Percentiles rank a stretch among this genome's conserved stretches.
These are phyloP conservation scores for Xiphydria camelus DNA, from an alignment of 2,888 invertebrate genomes.

Conservation along the genomic window DNA sequence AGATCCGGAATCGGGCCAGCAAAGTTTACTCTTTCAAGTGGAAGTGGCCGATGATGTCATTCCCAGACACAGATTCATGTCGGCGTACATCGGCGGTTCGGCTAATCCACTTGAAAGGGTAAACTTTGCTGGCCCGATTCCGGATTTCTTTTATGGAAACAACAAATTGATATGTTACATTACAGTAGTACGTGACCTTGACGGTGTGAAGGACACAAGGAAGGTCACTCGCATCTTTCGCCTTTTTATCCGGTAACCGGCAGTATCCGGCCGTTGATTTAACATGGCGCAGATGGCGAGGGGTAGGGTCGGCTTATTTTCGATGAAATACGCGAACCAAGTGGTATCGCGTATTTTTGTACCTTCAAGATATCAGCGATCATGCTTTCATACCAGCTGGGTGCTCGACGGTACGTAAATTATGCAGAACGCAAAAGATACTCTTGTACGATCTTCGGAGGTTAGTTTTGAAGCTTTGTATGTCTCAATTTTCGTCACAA, in stretches of 20 bases:
- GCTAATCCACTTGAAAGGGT: slow-evolving; percentile 95
- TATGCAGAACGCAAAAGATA: slow-evolving; percentile 8
- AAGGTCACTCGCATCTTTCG: slow-evolving; percentile 21
- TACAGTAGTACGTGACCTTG: slow-evolving; percentile 24
- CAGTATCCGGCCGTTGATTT: slow-evolving; percentile 6
- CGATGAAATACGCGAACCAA: slow-evolving; percentile 35
- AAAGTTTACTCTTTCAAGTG: slow-evolving; percentile 95
- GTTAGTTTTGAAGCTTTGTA: slow-evolving; percentile 38
- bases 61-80: slow-evolving; percentile 98
- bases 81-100: slow-evolving; percentile 94
- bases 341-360: slow-evolving; percentile 34
- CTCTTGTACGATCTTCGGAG: neutral
- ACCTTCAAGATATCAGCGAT: slow-evolving; percentile 43
- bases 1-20: slow-evolving; percentile 93
- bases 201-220: slow-evolving; percentile 19
- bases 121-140: slow-evolving; percentile 95
- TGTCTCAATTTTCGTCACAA: too few relatives aligned
- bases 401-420: slow-evolving; percentile 45
- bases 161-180: too few relatives aligned
- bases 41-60: slow-evolving; percentile 87
- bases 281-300: slow-evolving; percentile 51
- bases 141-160: slow-evolving; percentile 93
- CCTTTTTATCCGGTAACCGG: slow-evolving; percentile 11
- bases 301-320: slow-evolving; percentile 38
- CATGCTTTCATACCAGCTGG: slow-evolving; percentile 52